These are phyloP conservation scores for Tragelaphus buxtoni DNA, from an alignment of 2,113 vertebrate species.

Conservation along the genomic window DNA sequence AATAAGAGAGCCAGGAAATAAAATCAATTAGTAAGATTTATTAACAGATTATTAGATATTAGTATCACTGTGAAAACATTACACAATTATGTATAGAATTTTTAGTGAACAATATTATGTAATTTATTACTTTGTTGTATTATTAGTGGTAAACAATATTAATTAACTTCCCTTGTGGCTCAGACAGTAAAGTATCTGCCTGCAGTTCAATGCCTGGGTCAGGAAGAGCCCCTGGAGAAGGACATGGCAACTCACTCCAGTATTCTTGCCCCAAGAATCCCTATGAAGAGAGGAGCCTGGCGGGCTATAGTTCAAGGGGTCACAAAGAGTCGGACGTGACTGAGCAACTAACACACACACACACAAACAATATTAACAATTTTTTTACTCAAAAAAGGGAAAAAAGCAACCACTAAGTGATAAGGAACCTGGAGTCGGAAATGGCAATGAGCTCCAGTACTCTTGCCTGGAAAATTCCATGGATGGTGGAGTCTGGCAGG, in stretches of 20 bases:
- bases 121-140: neutral
- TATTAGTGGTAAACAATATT: neutral
- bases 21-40: conserved; percentile 26
- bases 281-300: neutral
- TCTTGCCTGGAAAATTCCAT: neutral
- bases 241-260: neutral
- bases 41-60: neutral
- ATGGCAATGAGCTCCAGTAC: neutral
- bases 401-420: neutral
- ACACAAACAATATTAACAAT: neutral
- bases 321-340: neutral
- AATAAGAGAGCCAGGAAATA: neutral
- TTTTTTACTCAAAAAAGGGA: neutral
- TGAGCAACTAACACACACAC: neutral
- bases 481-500: neutral
- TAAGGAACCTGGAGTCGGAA: neutral
- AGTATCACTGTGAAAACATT: neutral
- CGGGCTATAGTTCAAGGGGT: neutral
- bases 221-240: neutral
- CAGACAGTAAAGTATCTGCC: neutral
- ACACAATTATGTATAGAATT: neutral
- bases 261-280: neutral
- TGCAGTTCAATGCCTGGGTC: neutral
- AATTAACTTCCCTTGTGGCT: neutral
- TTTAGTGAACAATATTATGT: neutral